Evolutionary conservation across 2,113 vertebrate species (phyloP).

Genomic region (Esox niger): DNA sequence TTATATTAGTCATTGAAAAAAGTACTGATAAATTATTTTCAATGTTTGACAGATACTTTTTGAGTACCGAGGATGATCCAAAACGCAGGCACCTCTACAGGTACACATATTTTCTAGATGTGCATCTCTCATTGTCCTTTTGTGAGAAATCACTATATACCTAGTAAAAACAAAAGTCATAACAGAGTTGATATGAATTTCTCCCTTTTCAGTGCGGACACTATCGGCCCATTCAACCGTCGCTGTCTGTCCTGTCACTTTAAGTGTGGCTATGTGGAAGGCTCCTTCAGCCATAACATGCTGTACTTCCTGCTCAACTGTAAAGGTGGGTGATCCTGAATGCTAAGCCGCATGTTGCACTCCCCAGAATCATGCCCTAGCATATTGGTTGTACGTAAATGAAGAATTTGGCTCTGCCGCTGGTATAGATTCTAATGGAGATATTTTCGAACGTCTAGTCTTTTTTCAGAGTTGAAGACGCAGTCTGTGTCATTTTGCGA

Average conservation of each 20-base stretch:
- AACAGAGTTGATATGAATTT: no score
- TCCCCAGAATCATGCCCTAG: no score
- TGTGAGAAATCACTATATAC: no score
- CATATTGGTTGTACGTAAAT: no score
- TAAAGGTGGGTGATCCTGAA: conserved; percentile 77
- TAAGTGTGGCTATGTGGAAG: conserved; percentile 88
- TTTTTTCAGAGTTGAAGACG: no score
- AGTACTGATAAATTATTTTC: background rate
- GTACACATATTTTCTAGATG: conserved; percentile 53
- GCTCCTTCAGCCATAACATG: conserved; percentile 83
- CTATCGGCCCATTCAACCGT: conserved; percentile 87
- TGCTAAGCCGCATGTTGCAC: background rate
- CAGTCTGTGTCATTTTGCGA: no score
- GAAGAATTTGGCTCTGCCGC: no score
- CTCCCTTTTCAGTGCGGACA: conserved; percentile 78
- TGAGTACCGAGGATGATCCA: conserved; percentile 92
- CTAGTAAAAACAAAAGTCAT: background rate
- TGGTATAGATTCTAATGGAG: no score
- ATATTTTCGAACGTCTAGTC: no score
- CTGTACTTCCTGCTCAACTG: conserved; percentile 87
- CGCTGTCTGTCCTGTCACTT: conserved; percentile 90
- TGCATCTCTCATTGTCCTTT: no score
- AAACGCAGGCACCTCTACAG: conserved; percentile 91
- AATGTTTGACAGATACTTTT: conserved; percentile 82
- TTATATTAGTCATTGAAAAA: background rate